These are phyloP conservation scores for Aelia acuminata DNA, from an alignment of 2,888 invertebrate genomes.

Conservation along the genomic window DNA sequence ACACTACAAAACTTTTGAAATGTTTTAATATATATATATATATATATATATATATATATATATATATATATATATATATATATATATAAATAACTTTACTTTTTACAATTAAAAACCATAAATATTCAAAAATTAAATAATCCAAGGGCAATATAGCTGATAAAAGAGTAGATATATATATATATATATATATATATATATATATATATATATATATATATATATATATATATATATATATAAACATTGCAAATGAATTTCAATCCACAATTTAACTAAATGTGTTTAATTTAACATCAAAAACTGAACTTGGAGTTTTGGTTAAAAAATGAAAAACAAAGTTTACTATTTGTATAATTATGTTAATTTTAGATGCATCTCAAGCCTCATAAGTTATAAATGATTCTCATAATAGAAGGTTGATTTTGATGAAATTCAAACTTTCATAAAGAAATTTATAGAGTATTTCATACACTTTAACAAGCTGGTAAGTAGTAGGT, in stretches of 20 bases:
- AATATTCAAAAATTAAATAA: too few species aligned
- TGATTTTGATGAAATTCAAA: background rate
- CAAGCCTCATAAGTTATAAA: background rate
- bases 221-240: background rate
- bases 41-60: background rate
- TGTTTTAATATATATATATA: background rate
- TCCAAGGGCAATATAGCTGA: too few species aligned
- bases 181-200: too few species aligned
- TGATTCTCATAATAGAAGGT: background rate
- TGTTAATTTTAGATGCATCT: background rate
- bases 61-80: background rate
- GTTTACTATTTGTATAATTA: background rate
- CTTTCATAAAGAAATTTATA: too few species aligned
- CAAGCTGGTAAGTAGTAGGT: too few species aligned
- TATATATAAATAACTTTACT: too few species aligned
- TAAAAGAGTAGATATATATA: too few species aligned
- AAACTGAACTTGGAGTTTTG: background rate
- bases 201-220: too few species aligned
- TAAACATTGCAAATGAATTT: background rate
- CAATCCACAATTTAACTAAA: background rate
- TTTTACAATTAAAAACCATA: too few species aligned
- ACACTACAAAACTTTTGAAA: background rate
- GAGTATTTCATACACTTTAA: too few species aligned
- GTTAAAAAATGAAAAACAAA: background rate
- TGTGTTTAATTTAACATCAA: background rate